These are phyloP conservation scores for Elanoides forficatus DNA, from an alignment of 2,113 vertebrate species.

Conservation along the genomic window DNA sequence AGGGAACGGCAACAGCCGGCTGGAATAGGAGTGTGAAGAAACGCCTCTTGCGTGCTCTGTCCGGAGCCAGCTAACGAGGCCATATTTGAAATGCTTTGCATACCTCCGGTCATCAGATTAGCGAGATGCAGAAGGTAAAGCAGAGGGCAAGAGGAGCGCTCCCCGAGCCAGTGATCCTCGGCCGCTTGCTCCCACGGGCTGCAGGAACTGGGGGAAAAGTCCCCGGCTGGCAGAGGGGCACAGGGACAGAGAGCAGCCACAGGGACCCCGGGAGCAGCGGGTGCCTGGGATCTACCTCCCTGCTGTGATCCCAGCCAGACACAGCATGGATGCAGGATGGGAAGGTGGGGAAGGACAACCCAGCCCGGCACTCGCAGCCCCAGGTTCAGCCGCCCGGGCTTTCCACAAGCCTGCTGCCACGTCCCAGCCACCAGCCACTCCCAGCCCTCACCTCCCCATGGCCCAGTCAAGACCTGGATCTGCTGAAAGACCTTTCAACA, in stretches of 20 bases:
- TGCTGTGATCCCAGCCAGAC: background rate
- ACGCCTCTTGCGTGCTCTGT: conserved; percentile 46
- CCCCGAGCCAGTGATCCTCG: background rate
- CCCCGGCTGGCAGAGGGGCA: accelerated
- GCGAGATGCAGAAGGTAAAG: conserved; percentile 62
- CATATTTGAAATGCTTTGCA: conserved; percentile 65
- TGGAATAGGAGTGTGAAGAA: conserved; percentile 34
- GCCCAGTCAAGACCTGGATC: background rate
- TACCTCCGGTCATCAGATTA: conserved; percentile 68
- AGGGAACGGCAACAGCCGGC: background rate
- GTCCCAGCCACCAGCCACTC: background rate
- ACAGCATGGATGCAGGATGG: accelerated
- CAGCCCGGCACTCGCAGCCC: accelerated
- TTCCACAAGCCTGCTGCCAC: background rate
- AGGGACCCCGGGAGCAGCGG: accelerated
- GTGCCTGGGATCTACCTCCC: background rate
- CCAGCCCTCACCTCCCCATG: background rate
- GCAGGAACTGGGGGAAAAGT: background rate
- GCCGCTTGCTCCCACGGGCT: background rate
- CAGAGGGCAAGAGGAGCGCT: conserved; percentile 53
- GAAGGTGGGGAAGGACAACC: background rate
- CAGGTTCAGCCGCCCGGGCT: accelerated
- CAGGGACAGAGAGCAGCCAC: accelerated
- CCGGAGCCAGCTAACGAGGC: conserved; percentile 57
- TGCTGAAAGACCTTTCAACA: background rate